Base-by-base conservation (phyloP, 1,140 invertebrate species). In the Rhopalosiphum padi region DNA sequence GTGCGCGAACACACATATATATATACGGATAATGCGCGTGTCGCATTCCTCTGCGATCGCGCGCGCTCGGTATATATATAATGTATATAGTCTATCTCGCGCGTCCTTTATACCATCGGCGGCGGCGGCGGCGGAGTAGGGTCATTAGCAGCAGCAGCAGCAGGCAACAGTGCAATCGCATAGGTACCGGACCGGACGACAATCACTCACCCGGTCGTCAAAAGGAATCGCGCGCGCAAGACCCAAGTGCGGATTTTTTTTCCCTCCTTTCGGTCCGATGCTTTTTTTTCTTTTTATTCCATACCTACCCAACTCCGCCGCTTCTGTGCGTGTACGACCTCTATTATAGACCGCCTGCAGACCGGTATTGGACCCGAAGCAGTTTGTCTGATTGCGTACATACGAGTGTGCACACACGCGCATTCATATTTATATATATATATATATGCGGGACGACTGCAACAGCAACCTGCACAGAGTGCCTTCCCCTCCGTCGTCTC, bases 121-220 rank as follows among this genome's bases (percentile, higher is more conserved):
- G 77, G 9, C 46, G 46, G 43, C 55, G 60, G 60, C 83, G 41
- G 83, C 9, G 30, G 43, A 85, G 91, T n/a, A 91, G 90, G 90
- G 68, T 91, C 90, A 91, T 91, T 91, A 91, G 68, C 90, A 46
- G 55, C 22, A 43, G 77, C 41, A 25, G n/a, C 21, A 22, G 21
- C 30, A 15, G 91, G 30, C 41, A 22, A 30, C 43, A 15, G 91
- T 46, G 46, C 30, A 25, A 21, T n/a, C 91, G 77, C 37, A 89
- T 89, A 87, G 15, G 86, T 87, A 85, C 83, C 46, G 85, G 43
- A 48, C n/a, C 87, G 87, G 87, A 89, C 87, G 48, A 93, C 91
- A 86, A 93, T 93, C 91, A 86, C 91, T 93, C 91, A 55, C 91
- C 91, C 91, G 91, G 82, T 55, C 91, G 77, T 93, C 91, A 93